Percentiles rank a stretch among this genome's conserved stretches.
phyloP scores from a whole-genome alignment of 2,113 vertebrate genomes.

The Dunckerocampus dactyliophorus region DNA sequence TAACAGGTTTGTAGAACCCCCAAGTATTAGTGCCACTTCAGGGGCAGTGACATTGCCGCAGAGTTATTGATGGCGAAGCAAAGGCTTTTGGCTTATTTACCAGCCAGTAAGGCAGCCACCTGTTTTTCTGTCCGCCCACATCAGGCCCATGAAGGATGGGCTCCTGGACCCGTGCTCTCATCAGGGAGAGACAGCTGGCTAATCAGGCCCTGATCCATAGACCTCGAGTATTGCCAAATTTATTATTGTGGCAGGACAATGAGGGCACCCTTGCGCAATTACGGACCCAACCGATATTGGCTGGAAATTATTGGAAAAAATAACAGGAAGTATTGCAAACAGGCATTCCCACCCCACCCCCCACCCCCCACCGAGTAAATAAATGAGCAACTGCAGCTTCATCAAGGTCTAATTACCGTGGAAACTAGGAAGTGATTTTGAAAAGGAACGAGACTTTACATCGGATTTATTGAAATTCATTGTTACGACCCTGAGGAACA shows the following conservation, averaged over 20 bases:
- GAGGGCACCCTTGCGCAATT: conserved; percentile 69
- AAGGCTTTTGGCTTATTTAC: conserved; percentile 45
- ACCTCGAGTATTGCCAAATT: conserved; percentile 72
- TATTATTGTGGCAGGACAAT: conserved; percentile 83
- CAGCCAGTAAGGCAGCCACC: conserved; percentile 45
- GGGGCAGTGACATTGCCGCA: not conserved
- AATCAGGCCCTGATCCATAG: conserved; percentile 76
- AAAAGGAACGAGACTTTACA: no score
- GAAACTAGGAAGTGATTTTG: conserved; percentile 6
- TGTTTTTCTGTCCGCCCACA: conserved; percentile 72
- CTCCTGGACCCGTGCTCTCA: conserved; percentile 57
- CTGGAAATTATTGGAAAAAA: conserved; percentile 61
- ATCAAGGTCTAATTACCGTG: conserved; percentile 46
- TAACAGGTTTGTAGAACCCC: conserved; percentile 3
- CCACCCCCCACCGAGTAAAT: conserved; percentile 31
- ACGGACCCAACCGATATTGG: conserved; percentile 68
- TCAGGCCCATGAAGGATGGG: conserved; percentile 68
- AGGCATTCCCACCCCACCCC: conserved; percentile 51
- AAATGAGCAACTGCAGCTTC: conserved; percentile 38
- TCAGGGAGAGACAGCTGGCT: conserved; percentile 73
- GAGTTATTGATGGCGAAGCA: conserved; percentile 20
- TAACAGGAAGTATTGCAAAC: conserved; percentile 53
- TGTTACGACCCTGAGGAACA: no score
- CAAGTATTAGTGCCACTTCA: not conserved
- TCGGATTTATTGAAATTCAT: no score